phyloP scores from a whole-genome alignment of 2,888 invertebrate genomes.

The Perdita meconis region DNA sequence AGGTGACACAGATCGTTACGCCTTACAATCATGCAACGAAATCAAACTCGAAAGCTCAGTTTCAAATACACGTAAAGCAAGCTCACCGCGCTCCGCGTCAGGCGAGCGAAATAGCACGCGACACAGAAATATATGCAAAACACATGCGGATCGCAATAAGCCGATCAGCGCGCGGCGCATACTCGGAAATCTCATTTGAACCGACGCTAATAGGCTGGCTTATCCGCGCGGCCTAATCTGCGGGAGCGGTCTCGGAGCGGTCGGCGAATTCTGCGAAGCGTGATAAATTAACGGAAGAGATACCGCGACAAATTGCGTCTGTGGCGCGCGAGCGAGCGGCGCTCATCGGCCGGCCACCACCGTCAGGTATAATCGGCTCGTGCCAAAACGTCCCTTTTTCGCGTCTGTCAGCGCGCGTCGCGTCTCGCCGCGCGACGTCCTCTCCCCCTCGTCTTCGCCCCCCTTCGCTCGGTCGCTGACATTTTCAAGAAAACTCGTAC shows the following conservation, averaged over 20 bases:
- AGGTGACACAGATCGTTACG: too few species aligned
- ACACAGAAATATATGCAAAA: constrained; percentile 47
- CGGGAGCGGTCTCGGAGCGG: constrained; percentile 10
- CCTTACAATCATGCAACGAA: too few species aligned
- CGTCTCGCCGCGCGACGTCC: too few species aligned
- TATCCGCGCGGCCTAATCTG: constrained; percentile 58
- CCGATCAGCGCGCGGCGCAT: constrained; percentile 39
- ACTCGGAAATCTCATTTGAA: constrained; percentile 54
- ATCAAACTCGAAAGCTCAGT: too few species aligned
- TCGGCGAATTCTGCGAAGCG: constrained; percentile 45
- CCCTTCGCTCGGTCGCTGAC: constrained; percentile 57
- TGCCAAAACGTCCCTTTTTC: constrained; percentile 52
- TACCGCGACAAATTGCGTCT: constrained; percentile 65
- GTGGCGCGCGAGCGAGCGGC: constrained; percentile 18
- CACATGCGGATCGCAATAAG: constrained; percentile 40
- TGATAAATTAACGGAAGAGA: constrained; percentile 53
- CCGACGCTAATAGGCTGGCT: constrained; percentile 56
- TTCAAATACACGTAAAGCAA: too few species aligned
- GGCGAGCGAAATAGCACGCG: constrained; percentile 7
- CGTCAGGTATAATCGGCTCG: constrained; percentile 19
- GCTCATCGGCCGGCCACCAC: constrained; percentile 15
- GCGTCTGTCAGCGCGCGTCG: constrained; percentile 25
- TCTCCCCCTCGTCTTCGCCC: too few species aligned
- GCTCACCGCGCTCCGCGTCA: neutral
- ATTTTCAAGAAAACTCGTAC: constrained; percentile 71